These are phyloP conservation scores for Menidia beryllina DNA, from an alignment of 2,113 vertebrate species.

Conservation along the genomic window DNA sequence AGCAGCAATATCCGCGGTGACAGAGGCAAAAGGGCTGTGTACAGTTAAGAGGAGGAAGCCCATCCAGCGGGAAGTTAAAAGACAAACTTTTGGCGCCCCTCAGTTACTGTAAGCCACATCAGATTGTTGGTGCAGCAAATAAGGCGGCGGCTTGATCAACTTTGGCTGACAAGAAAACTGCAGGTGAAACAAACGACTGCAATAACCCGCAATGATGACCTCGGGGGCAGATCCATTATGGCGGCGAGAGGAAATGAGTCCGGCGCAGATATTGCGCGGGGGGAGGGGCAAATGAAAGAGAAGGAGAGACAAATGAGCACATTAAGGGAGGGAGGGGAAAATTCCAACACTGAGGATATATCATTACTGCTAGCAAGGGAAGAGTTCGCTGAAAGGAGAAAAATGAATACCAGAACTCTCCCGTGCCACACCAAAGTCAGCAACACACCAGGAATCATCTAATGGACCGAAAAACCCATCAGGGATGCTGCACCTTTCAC, in stretches of 20 bases:
- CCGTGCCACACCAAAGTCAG: constrained; percentile 32
- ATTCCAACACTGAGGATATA: constrained; percentile 27
- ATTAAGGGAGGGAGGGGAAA: constrained; percentile 34
- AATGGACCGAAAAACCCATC: background rate
- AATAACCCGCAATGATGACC: constrained; percentile 62
- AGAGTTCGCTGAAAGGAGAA: constrained; percentile 5
- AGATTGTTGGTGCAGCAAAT: constrained; percentile 19
- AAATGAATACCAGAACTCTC: constrained; percentile 47
- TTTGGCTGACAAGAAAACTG: constrained; percentile 26
- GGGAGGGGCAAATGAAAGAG: constrained; percentile 22
- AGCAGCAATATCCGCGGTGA: background rate
- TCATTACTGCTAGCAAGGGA: background rate
- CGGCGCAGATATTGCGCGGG: constrained; percentile 27
- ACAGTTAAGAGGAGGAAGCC: background rate
- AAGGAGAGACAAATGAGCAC: constrained; percentile 53
- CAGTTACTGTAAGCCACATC: constrained; percentile 38
- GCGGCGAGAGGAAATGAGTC: constrained; percentile 51
- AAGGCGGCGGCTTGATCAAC: constrained; percentile 5
- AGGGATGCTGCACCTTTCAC: constrained; percentile 18
- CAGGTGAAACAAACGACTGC: constrained; percentile 58
- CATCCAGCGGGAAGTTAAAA: background rate
- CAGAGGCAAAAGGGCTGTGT: background rate
- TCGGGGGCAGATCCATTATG: constrained; percentile 25
- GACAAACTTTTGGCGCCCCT: background rate
- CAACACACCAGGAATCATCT: background rate